Conservation (phyloP, 2,888 invertebrate genomes). For the Coenonympha arcania region DNA sequence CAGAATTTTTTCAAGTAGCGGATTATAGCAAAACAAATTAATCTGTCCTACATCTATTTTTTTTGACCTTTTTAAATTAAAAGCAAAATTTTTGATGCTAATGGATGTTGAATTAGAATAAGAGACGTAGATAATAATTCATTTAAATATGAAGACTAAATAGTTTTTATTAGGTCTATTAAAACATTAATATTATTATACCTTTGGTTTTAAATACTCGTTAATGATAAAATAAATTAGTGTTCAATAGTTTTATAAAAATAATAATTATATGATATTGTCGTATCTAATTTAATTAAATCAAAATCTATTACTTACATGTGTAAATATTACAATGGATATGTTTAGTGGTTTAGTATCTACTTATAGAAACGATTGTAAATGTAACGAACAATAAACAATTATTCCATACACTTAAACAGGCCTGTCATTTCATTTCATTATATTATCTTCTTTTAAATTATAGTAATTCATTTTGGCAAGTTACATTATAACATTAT, state of each 20-base stretch:
- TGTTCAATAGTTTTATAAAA: conserved; percentile 19
- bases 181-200: not conserved
- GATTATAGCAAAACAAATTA: too few relatives aligned
- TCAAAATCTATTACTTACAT: conserved; percentile 4
- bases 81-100: too few relatives aligned
- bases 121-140: too few relatives aligned
- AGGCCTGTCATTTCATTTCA: not conserved
- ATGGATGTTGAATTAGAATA: too few relatives aligned
- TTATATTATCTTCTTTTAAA: not conserved
- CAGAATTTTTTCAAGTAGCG: too few relatives aligned
- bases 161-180: not conserved
- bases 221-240: conserved; percentile 22
- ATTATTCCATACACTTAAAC: conserved; percentile 20
- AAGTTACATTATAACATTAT: too few relatives aligned
- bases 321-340: conserved; percentile 15
- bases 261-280: conserved; percentile 4
- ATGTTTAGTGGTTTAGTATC: conserved; percentile 22
- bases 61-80: too few relatives aligned
- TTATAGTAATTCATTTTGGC: not conserved
- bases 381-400: conserved; percentile 26
- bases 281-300: conserved; percentile 4
- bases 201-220: conserved; percentile 8
- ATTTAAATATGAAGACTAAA: not conserved
- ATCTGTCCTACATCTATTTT: too few relatives aligned
- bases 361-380: conserved; percentile 22